Evolutionary conservation across 1,140 invertebrate genomes (phyloP).

Genomic region (Bombyx mori): DNA sequence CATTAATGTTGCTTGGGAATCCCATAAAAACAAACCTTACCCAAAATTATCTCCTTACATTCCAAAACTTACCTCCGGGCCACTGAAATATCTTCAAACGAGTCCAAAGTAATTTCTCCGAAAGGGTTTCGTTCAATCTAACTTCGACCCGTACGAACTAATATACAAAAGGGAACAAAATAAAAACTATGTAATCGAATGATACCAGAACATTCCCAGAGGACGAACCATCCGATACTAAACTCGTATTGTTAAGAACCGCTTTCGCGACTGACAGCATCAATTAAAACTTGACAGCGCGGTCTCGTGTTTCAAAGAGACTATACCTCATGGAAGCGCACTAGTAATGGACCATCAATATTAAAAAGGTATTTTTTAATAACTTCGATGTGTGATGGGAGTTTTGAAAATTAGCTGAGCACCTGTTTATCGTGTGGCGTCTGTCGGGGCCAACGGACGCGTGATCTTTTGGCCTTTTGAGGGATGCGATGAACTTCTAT

Average conservation of each 20-base stretch:
- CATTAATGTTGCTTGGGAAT: too few relatives aligned
- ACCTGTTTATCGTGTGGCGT: too few relatives aligned
- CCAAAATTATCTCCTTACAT: too few relatives aligned
- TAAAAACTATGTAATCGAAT: conserved; percentile 35
- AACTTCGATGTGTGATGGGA: not conserved
- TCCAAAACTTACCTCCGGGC: too few relatives aligned
- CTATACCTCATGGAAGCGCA: conserved; percentile 32
- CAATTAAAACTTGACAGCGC: conserved; percentile 55
- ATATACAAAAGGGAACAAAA: conserved; percentile 13
- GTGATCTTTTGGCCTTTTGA: not conserved
- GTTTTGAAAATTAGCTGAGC: conserved; percentile 1
- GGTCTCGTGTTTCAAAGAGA: conserved; percentile 56
- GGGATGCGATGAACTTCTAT: too few relatives aligned
- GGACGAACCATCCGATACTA: conserved; percentile 43
- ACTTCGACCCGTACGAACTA: conserved; percentile 1
- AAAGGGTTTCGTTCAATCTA: not conserved
- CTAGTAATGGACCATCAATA: conserved; percentile 44
- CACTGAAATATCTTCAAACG: too few relatives aligned
- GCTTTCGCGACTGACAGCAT: conserved; percentile 58
- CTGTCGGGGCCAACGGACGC: too few relatives aligned
- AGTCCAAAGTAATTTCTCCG: too few relatives aligned
- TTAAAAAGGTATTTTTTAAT: conserved; percentile 1
- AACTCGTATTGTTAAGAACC: conserved; percentile 22
- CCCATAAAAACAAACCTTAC: too few relatives aligned
- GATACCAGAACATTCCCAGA: conserved; percentile 27